Conservation (phyloP, 2,888 invertebrate genomes). For the Tenodera sinensis region DNA sequence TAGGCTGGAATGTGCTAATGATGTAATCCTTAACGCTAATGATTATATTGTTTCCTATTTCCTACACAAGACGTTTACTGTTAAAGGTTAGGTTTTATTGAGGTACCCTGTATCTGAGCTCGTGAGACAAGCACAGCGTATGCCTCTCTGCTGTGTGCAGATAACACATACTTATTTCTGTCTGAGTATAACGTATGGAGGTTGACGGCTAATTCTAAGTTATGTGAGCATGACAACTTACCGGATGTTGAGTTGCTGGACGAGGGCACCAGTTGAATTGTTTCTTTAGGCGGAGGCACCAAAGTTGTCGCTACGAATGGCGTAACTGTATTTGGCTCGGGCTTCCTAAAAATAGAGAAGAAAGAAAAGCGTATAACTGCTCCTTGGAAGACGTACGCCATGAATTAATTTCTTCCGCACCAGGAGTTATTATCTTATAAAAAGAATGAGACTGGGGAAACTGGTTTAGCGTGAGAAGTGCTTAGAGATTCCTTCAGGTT, state of each 20-base stretch:
- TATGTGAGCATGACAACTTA: background rate
- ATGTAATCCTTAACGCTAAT: too few species aligned
- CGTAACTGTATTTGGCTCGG: conserved; percentile 1
- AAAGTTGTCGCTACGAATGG: conserved; percentile 18
- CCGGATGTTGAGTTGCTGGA: background rate
- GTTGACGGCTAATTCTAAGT: background rate
- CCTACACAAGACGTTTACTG: too few species aligned
- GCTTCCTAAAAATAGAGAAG: background rate
- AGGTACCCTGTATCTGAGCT: too few species aligned
- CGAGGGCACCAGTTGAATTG: background rate
- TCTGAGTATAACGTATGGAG: background rate
- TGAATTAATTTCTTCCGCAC: background rate
- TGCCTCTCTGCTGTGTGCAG: too few species aligned
- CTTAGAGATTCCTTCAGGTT: background rate
- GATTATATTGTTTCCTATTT: too few species aligned
- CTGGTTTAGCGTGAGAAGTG: background rate
- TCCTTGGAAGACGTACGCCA: background rate
- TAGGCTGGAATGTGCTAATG: too few species aligned
- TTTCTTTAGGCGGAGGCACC: conserved; percentile 3
- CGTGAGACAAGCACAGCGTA: too few species aligned
- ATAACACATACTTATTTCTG: too few species aligned
- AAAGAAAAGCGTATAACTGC: background rate
- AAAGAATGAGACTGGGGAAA: background rate
- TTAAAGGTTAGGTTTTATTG: too few species aligned
- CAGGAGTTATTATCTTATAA: background rate